phyloP scores from a whole-genome alignment of 2,113 vertebrate species.

The Cepphus grylle region DNA sequence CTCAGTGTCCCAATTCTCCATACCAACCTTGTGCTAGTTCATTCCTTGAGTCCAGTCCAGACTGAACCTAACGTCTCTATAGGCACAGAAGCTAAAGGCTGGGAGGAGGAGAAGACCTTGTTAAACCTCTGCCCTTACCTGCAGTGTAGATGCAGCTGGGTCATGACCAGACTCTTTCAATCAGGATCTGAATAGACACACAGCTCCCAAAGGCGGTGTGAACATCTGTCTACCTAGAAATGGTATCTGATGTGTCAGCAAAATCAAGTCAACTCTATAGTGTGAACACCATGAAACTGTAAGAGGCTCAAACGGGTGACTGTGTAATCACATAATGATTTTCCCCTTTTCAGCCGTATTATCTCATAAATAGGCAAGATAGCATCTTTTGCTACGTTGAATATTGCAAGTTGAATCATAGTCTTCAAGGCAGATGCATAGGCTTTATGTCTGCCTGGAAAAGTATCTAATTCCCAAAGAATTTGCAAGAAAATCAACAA shows the following conservation, averaged over 20 bases:
- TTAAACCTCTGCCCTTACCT: neutral
- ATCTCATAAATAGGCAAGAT: neutral
- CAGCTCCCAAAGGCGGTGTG: neutral
- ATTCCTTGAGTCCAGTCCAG: neutral
- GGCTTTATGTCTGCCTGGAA: neutral
- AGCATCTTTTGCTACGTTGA: neutral
- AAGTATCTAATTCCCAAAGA: neutral
- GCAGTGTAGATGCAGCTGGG: neutral
- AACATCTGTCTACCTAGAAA: neutral
- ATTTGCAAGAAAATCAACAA: neutral
- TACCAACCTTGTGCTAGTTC: neutral
- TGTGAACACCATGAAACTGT: neutral
- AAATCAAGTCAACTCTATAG: neutral
- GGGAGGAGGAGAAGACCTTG: neutral
- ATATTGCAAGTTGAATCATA: neutral
- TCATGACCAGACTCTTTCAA: neutral
- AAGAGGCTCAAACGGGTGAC: neutral
- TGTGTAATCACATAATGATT: neutral
- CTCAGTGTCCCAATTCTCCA: neutral
- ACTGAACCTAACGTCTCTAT: neutral
- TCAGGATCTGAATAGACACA: neutral
- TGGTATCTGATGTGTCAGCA: neutral
- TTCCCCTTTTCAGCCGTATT: neutral
- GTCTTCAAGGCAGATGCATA: neutral
- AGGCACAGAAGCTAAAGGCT: neutral